A percentile compares a stretch with the other conserved stretches of the same genome.
These are phyloP conservation scores for Sminthurides aquaticus DNA, from an alignment of 2,888 invertebrate genomes.

Conservation along the genomic window DNA sequence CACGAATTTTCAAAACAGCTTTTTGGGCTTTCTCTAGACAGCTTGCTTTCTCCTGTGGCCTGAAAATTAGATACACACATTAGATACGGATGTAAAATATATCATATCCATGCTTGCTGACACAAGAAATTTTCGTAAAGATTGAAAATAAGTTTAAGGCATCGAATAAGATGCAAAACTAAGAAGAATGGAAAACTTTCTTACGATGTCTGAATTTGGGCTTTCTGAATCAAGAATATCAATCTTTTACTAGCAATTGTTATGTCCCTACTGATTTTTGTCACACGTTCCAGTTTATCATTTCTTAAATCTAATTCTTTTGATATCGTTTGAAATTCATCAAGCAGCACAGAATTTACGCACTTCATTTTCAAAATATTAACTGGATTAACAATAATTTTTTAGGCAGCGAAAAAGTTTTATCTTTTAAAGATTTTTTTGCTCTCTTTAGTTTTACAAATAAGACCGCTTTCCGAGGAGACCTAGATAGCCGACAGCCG, in stretches of 20 bases:
- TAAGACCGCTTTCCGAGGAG: too few species aligned
- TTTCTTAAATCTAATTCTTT: conserved; percentile 61
- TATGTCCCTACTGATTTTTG: conserved; percentile 72
- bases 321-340: conserved; percentile 18
- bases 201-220: conserved; percentile 12
- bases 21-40: conserved; percentile 11
- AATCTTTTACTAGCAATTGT: conserved; percentile 85
- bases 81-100: not conserved
- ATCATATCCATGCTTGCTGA: too few species aligned
- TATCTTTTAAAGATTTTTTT: too few species aligned
- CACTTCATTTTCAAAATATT: not conserved
- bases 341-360: not conserved
- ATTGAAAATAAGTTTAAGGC: not conserved
- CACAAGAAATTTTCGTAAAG: too few species aligned
- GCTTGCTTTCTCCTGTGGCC: conserved; percentile 1
- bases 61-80: not conserved
- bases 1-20: conserved; percentile 44
- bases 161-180: not conserved
- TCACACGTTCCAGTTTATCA: conserved; percentile 72
- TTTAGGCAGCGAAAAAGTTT: too few species aligned
- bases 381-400: too few species aligned
- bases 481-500: too few species aligned
- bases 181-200: too few species aligned
- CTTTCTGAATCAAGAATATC: conserved; percentile 73
- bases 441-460: too few species aligned